A percentile compares a stretch with the other conserved stretches of the same genome.
phyloP scores from a whole-genome alignment of 2,797 vertebrate species.

The Onychomys arenicola region DNA sequence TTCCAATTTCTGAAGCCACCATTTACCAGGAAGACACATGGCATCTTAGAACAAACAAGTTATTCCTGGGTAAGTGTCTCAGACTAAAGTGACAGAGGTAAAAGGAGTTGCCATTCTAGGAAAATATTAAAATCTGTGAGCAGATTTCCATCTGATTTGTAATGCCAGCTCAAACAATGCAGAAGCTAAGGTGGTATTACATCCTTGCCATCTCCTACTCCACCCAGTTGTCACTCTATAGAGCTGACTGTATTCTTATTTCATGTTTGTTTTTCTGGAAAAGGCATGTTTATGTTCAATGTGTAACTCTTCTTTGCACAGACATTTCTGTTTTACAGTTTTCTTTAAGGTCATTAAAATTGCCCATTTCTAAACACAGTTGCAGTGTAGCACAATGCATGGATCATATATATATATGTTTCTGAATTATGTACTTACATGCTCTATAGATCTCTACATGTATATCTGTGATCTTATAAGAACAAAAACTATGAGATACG shows the following conservation, averaged over 20 bases:
- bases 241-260: neutral
- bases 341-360: neutral
- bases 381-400: neutral
- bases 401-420: neutral
- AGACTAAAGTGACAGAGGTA: slow-evolving; percentile 26
- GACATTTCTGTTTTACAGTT: neutral
- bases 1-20: slow-evolving; percentile 48
- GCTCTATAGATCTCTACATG: neutral
- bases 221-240: neutral
- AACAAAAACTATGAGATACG: slow-evolving; percentile 1
- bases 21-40: slow-evolving; percentile 13
- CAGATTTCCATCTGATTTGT: neutral
- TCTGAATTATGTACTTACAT: neutral
- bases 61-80: neutral
- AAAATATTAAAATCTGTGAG: neutral
- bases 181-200: neutral
- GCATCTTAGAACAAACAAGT: slow-evolving; percentile 42
- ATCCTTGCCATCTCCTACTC: rapidly evolving
- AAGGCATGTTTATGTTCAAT: neutral
- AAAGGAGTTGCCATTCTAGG: slow-evolving; percentile 15
- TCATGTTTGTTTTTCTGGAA: neutral
- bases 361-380: neutral
- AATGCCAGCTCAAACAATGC: neutral
- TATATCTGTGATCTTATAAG: neutral
- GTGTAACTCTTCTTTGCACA: neutral